These are phyloP conservation scores for Melanargia galathea DNA, from an alignment of 2,888 invertebrate species.

Conservation along the genomic window DNA sequence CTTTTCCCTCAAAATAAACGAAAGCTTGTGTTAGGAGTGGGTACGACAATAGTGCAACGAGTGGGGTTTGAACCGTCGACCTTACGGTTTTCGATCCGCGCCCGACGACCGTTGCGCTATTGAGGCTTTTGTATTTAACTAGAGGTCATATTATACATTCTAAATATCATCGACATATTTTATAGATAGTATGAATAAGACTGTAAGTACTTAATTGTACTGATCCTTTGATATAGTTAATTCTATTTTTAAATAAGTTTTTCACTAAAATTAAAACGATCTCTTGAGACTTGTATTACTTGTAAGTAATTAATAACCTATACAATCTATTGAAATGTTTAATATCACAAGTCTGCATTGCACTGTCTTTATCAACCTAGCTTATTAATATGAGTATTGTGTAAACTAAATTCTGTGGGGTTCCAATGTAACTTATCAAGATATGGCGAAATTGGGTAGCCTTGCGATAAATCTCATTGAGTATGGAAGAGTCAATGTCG, in stretches of 20 bases:
- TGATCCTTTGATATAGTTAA: neutral
- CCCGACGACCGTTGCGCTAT: no score
- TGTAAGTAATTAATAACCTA: neutral
- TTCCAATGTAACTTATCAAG: no score
- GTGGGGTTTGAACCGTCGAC: no score
- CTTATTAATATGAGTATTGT: no score
- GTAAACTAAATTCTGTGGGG: neutral
- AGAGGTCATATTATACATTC: conserved; percentile 18
- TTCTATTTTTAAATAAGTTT: neutral
- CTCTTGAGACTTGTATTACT: conserved; percentile 15
- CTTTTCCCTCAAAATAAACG: no score
- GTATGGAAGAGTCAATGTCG: no score
- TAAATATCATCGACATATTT: conserved; percentile 24
- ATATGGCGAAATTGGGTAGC: no score
- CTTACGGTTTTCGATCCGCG: no score
- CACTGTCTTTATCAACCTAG: neutral
- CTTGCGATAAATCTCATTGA: no score
- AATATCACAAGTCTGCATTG: neutral
- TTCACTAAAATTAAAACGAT: conserved; percentile 23
- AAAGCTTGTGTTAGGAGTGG: no score
- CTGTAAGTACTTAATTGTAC: conserved; percentile 30
- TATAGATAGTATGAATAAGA: conserved; percentile 14
- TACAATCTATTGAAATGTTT: conserved; percentile 1
- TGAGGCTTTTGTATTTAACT: no score
- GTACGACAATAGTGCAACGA: no score